A percentile compares a stretch with the other conserved stretches of the same genome.
Evolutionary conservation across 2,797 vertebrate species (phyloP).

Genomic region (Choloepus didactylus): DNA sequence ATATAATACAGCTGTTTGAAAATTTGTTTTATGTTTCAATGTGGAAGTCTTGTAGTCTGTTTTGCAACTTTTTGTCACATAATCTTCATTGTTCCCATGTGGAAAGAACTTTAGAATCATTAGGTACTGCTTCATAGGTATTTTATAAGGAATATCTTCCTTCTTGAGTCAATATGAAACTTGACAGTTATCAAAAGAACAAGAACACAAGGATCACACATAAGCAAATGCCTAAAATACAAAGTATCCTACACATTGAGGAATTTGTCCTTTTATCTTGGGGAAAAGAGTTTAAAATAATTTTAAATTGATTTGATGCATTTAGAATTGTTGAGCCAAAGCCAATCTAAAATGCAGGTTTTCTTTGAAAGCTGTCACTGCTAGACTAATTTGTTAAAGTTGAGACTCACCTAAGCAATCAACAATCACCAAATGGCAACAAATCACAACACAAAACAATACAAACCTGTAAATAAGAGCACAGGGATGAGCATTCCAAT

Average conservation of each 20-base stretch:
- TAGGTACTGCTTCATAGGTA: neutral
- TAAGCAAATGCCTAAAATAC: slow-evolving; percentile 3
- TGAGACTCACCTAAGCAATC: neutral
- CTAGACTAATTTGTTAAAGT: neutral
- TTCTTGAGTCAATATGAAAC: slow-evolving; percentile 53
- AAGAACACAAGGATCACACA: slow-evolving; percentile 45
- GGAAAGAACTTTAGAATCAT: slow-evolving; percentile 25
- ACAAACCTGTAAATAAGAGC: neutral
- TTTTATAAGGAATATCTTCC: slow-evolving; percentile 11
- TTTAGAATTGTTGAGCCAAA: slow-evolving; percentile 43
- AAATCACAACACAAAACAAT: neutral
- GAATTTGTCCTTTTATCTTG: slow-evolving; percentile 5
- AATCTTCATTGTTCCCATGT: slow-evolving; percentile 1
- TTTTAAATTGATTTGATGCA: neutral
- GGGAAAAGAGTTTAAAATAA: neutral
- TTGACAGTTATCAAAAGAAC: neutral
- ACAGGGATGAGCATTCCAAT: neutral
- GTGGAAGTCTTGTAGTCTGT: neutral
- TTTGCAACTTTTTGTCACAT: neutral
- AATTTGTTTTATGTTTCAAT: neutral
- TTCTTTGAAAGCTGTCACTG: neutral
- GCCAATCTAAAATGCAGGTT: neutral
- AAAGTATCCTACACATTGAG: neutral
- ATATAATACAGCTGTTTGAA: neutral
- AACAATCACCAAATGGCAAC: neutral